Evolutionary conservation across 53 echinoderm and acorn worm genomes (phyloP).

Genomic region (Patiria pectinifera): DNA sequence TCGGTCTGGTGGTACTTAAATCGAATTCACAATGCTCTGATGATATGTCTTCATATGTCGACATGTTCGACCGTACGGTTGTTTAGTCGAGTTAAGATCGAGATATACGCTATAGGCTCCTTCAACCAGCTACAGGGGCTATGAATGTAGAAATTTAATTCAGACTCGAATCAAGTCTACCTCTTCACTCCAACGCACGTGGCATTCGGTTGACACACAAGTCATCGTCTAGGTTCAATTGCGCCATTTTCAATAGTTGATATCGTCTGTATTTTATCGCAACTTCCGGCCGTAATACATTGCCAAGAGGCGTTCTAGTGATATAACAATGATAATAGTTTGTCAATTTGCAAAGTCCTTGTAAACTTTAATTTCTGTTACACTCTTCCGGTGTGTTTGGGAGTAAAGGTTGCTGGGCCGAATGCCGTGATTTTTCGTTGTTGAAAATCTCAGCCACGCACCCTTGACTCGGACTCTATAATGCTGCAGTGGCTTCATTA

Average conservation of each 20-base stretch:
- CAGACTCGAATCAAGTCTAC: neutral
- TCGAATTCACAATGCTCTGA: neutral
- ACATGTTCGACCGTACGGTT: neutral
- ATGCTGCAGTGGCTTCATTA: too few species aligned
- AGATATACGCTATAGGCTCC: neutral
- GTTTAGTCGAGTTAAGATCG: too few species aligned
- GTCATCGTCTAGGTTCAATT: neutral
- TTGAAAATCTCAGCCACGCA: too few species aligned
- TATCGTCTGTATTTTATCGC: neutral
- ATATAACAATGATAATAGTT: neutral
- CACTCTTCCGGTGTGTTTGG: neutral
- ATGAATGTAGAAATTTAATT: neutral
- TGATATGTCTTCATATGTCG: neutral
- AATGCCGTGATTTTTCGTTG: too few species aligned
- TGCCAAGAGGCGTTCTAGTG: neutral
- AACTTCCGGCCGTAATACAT: slow-evolving; percentile 11
- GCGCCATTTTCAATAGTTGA: neutral
- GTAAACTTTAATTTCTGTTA: neutral
- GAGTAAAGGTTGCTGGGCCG: too few species aligned
- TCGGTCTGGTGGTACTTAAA: neutral
- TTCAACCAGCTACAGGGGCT: neutral
- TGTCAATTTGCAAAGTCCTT: neutral
- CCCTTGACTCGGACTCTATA: too few species aligned
- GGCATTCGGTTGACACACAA: neutral
- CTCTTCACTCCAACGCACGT: neutral